phyloP scores from a whole-genome alignment of 2,797 vertebrate genomes.

The Poeciliopsis gracilis region DNA sequence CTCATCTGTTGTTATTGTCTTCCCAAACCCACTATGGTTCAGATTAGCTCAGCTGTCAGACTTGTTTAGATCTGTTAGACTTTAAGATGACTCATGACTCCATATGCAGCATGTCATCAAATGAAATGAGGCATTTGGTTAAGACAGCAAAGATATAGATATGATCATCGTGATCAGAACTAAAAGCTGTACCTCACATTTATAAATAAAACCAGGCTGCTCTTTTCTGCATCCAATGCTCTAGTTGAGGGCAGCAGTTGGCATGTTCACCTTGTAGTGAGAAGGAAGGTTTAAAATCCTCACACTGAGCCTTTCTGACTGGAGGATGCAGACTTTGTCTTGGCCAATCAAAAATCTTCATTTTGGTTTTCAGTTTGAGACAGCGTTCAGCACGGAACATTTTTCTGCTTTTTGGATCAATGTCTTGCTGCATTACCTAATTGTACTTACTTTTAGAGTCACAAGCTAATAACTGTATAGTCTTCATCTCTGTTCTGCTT shows the following conservation, averaged over 20 bases:
- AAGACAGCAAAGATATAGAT: conserved; percentile 15
- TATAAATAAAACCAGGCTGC: neutral
- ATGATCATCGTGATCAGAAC: conserved; percentile 6
- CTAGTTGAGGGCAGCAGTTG: neutral
- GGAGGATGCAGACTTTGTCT: neutral
- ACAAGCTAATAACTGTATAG: neutral
- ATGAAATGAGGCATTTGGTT: conserved; percentile 46
- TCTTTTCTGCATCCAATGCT: neutral
- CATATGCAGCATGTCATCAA: conserved; percentile 65
- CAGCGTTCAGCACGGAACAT: neutral
- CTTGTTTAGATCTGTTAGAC: conserved; percentile 76
- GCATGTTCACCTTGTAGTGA: neutral
- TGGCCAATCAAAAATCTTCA: neutral
- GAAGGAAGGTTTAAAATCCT: neutral
- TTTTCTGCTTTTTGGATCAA: neutral
- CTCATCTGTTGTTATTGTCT: conserved; percentile 71
- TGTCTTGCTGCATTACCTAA: neutral
- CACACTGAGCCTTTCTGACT: neutral
- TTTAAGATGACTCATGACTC: conserved; percentile 75
- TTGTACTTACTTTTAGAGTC: neutral
- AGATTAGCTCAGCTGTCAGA: conserved; percentile 73
- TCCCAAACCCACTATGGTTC: conserved; percentile 50
- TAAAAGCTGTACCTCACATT: neutral
- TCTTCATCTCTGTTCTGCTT: neutral
- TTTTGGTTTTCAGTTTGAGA: neutral